A percentile compares a stretch with the other conserved stretches of the same genome.
Conservation (phyloP, 2,797 vertebrate species). For the Potorous gilbertii region DNA sequence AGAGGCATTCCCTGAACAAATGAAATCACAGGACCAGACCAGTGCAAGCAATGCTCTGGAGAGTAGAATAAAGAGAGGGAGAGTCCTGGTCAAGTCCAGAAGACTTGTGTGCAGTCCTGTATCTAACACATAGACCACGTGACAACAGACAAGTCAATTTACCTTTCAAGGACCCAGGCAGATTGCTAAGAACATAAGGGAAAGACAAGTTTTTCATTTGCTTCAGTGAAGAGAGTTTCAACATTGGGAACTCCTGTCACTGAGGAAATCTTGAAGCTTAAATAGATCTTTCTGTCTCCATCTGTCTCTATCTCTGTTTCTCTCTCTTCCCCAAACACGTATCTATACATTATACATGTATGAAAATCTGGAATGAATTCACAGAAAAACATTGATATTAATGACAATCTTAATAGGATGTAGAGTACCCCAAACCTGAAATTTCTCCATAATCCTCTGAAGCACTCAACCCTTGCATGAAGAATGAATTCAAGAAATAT, state of each 20-base stretch:
- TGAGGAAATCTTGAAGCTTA: not conserved
- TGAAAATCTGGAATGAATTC: not conserved
- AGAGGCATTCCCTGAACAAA: not conserved
- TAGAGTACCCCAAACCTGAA: not conserved
- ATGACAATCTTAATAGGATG: not conserved
- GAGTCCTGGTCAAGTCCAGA: not conserved
- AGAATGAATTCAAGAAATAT: too few species aligned
- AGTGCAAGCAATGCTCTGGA: not conserved
- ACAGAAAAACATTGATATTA: not conserved
- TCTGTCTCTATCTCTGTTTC: not conserved
- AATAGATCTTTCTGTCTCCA: not conserved
- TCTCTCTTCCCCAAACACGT: not conserved
- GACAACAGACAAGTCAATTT: not conserved
- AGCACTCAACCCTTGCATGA: not conserved
- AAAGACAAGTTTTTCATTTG: not conserved
- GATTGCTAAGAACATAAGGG: not conserved
- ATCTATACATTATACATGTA: not conserved
- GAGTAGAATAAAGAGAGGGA: not conserved
- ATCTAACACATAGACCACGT: not conserved
- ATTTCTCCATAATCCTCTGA: not conserved
- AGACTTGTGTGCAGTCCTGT: not conserved
- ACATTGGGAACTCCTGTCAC: not conserved
- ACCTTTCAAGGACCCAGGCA: not conserved
- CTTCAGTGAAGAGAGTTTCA: not conserved
- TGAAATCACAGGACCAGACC: not conserved